Conservation (phyloP, 2,888 invertebrate genomes). For the Acronicta psi region DNA sequence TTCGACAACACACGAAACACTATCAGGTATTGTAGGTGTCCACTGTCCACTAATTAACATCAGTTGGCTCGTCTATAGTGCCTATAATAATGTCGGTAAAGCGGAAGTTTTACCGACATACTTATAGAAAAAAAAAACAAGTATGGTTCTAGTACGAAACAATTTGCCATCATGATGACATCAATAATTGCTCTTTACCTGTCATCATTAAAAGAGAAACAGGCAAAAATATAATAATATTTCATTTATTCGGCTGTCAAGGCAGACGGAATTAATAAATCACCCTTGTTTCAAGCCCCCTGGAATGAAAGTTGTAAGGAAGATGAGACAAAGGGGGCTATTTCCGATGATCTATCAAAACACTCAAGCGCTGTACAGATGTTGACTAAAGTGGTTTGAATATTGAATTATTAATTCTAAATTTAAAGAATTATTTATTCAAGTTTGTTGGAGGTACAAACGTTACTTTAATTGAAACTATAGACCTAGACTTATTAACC, state of each 20-base stretch:
- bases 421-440: conserved; percentile 23
- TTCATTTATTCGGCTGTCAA: conserved; percentile 62
- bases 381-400: conserved; percentile 52
- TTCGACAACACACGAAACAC: too few species aligned
- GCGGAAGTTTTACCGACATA: too few species aligned
- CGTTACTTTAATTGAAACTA: too few species aligned
- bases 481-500: too few species aligned
- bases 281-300: conserved; percentile 59
- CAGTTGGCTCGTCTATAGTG: too few species aligned
- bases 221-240: conserved; percentile 53
- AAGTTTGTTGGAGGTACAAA: background rate
- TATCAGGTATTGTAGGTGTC: too few species aligned
- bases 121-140: too few species aligned
- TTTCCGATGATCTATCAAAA: conserved; percentile 74
- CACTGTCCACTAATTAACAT: too few species aligned
- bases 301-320: conserved; percentile 61
- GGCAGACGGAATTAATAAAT: conserved; percentile 65
- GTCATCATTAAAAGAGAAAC: conserved; percentile 22
- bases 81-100: too few species aligned
- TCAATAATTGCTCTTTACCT: conserved; percentile 19
- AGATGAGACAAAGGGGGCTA: conserved; percentile 67
- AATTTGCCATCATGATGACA: conserved; percentile 1
- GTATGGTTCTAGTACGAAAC: too few species aligned
- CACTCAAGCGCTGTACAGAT: conserved; percentile 58
- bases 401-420: conserved; percentile 50